Evolutionary conservation across 1,140 invertebrate species (phyloP).

Genomic region (Delia radicum): DNA sequence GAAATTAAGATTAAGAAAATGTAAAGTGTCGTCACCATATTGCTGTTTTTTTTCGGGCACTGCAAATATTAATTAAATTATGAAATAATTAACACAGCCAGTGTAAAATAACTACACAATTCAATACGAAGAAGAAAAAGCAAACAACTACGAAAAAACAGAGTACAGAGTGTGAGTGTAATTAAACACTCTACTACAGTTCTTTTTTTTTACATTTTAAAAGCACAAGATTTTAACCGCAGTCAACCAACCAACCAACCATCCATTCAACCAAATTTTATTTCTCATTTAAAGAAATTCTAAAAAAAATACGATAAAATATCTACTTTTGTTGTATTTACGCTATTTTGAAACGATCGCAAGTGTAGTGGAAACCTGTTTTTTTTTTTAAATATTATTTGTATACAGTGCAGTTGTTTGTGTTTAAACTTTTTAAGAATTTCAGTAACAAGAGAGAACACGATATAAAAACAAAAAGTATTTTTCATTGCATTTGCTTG

Average conservation of each 20-base stretch:
- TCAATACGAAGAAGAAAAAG: no score
- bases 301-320: no score
- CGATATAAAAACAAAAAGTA: conserved; percentile 17
- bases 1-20: not conserved
- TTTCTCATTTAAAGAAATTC: no score
- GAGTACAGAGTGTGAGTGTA: not conserved
- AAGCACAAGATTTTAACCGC: not conserved
- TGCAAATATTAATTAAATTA: conserved; percentile 19
- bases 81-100: not conserved
- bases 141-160: not conserved
- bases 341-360: no score
- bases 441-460: not conserved
- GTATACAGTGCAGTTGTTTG: no score
- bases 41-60: not conserved
- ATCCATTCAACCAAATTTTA: not conserved
- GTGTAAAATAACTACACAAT: no score
- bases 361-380: no score
- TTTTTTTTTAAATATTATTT: no score
- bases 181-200: not conserved
- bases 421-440: not conserved
- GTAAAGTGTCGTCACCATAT: conserved; percentile 4
- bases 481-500: not conserved
- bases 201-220: not conserved
- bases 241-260: not conserved
- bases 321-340: no score